Percentiles rank a stretch among this genome's conserved stretches.
phyloP scores from a whole-genome alignment of 2,797 vertebrate genomes.

The Rhinophrynus dorsalis region DNA sequence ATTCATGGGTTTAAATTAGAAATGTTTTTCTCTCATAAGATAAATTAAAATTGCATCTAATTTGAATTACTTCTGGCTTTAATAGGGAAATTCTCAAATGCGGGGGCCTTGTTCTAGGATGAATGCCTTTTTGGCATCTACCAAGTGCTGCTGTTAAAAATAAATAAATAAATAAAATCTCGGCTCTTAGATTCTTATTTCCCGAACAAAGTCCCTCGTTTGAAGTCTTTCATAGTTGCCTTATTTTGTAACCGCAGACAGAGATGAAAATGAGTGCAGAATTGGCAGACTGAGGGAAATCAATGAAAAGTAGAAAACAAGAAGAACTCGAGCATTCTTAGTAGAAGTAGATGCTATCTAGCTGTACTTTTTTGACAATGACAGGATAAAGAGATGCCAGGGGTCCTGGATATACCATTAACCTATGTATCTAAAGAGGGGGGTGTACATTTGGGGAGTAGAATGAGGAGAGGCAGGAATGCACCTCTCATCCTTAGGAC shows the following conservation, averaged over 20 bases:
- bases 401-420: not conserved
- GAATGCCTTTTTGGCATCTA: constrained; percentile 51
- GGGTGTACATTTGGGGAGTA: not conserved
- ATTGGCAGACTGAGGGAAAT: constrained; percentile 48
- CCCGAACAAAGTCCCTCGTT: constrained; percentile 46
- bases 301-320: constrained; percentile 28
- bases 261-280: constrained; percentile 29
- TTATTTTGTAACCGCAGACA: constrained; percentile 47
- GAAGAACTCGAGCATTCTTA: constrained; percentile 46
- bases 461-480: constrained; percentile 4
- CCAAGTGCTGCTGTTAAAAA: constrained; percentile 38
- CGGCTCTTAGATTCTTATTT: constrained; percentile 39
- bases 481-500: constrained; percentile 12
- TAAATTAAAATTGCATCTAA: too few species aligned
- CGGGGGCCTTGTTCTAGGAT: constrained; percentile 32
- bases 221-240: constrained; percentile 51
- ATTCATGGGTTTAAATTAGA: too few species aligned
- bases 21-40: too few species aligned
- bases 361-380: constrained; percentile 10
- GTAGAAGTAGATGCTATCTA: constrained; percentile 49
- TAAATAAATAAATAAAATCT: not conserved
- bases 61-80: constrained; percentile 51
- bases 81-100: constrained; percentile 37
- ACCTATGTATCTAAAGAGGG: not conserved
- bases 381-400: constrained; percentile 3